Conservation (phyloP, 2,888 invertebrate genomes). For the Marasmarcha lunaedactyla region DNA sequence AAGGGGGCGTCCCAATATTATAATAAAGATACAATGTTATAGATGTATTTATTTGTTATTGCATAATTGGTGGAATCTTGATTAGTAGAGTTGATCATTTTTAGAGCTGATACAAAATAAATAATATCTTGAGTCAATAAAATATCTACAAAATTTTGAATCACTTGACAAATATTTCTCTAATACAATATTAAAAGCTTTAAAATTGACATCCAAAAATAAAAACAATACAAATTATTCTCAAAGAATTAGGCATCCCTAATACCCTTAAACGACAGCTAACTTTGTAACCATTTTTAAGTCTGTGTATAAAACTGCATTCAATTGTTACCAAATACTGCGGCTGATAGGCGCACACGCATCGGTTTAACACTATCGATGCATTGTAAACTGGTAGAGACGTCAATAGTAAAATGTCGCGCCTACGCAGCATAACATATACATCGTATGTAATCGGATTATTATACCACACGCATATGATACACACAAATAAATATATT, state of each 20-base stretch:
- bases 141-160: no score
- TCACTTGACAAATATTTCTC: no score
- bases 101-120: no score
- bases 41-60: constrained; percentile 32
- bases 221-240: no score
- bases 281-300: no score
- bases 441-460: constrained; percentile 62
- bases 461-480: constrained; percentile 57
- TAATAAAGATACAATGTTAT: constrained; percentile 31
- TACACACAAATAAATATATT: no score
- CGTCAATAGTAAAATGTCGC: constrained; percentile 21
- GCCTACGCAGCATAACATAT: constrained; percentile 47
- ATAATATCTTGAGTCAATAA: no score
- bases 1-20: constrained; percentile 48
- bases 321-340: background rate
- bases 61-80: constrained; percentile 28
- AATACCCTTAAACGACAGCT: no score
- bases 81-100: constrained; percentile 22
- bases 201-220: no score
- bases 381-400: constrained; percentile 43
- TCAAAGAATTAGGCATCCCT: no score
- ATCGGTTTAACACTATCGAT: constrained; percentile 49
- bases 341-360: constrained; percentile 21
- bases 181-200: no score
- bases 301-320: constrained; percentile 10